Evolutionary conservation across 2,888 invertebrate genomes (phyloP), one percentile per base, ranked within the genome.

Genomic region (Drosophila multiciliata): DNA sequence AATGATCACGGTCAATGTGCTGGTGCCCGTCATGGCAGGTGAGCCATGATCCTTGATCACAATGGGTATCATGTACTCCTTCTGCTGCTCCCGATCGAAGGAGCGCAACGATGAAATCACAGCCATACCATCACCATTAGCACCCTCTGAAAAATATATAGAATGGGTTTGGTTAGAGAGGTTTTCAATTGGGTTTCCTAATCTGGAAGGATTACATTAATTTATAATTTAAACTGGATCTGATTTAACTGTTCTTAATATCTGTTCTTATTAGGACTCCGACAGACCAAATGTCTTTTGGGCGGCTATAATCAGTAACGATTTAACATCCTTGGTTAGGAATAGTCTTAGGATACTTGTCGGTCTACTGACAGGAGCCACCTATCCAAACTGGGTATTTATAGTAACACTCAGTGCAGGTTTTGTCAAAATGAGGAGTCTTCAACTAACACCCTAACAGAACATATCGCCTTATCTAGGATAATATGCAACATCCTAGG

Each of bases 41-140:
- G 97, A 97, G 48, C 99, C 99, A 86, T 98, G 97, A 94, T 99
- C 99, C 93, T 97, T 98, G 91, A 99, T 99, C 32, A 99, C 97
- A 90, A 99, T 98, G 1, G 99, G 99, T 90, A 99, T 97, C 85
- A 98, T 95, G 92, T 98, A 98, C 93, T 98, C 98, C 92, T 99
- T 99, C 92, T 98, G 97, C 91, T 97, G 97, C 93, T 99, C 99
- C 75, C 99, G 95, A 92, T 99, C 98, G 93, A 99, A 99, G 15
- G 97, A 97, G 74, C 97, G 95, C 40, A 98, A 94, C 0, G 99
- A 98, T 3, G 97, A 97, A n/a, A 99, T 97, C 60, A 98, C 97
- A 57, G 99, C 99, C 96, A 98, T 98, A 48, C 99, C 99, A 92
- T 99, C 98, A 55, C 98, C 98, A 91, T 98, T 98, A 58, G 98